Percentiles rank a stretch among this genome's conserved stretches.
phyloP scores from a whole-genome alignment of 2,797 vertebrate species.

The Phoxinus dragarum region DNA sequence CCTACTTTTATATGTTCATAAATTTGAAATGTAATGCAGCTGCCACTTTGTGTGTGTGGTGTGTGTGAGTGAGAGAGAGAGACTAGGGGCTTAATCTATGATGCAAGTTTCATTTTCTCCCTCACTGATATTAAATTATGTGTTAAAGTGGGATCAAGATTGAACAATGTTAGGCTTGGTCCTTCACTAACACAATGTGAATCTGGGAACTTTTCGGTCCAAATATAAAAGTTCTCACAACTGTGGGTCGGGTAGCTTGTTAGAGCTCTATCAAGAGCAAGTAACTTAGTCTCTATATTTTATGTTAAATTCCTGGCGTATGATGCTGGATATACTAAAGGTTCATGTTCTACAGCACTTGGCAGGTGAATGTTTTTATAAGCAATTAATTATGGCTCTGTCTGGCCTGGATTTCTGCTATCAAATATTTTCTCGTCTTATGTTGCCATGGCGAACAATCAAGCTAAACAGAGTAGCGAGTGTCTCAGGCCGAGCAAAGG shows the following conservation, averaged over 20 bases:
- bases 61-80: neutral
- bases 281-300: constrained; percentile 60
- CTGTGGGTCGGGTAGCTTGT: constrained; percentile 39
- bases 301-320: constrained; percentile 68
- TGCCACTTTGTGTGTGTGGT: neutral
- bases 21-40: constrained; percentile 30
- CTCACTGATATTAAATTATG: constrained; percentile 51
- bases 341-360: constrained; percentile 68
- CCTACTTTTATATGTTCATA: constrained; percentile 44
- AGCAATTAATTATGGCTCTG: constrained; percentile 73
- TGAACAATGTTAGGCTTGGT: constrained; percentile 38
- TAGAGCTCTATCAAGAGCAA: constrained; percentile 46
- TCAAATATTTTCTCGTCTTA: constrained; percentile 72
- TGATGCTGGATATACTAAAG: constrained; percentile 69
- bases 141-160: constrained; percentile 35
- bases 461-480: constrained; percentile 70
- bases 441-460: constrained; percentile 70
- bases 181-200: constrained; percentile 36
- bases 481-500: constrained; percentile 59
- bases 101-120: constrained; percentile 40
- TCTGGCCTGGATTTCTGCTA: constrained; percentile 64
- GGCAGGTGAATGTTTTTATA: constrained; percentile 72
- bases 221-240: constrained; percentile 54
- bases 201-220: constrained; percentile 16
- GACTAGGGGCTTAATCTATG: constrained; percentile 21